Evolutionary conservation across 2,113 vertebrate genomes (phyloP), one percentile per base, ranked within the genome.

Genomic region (Pseudonaja textilis): DNA sequence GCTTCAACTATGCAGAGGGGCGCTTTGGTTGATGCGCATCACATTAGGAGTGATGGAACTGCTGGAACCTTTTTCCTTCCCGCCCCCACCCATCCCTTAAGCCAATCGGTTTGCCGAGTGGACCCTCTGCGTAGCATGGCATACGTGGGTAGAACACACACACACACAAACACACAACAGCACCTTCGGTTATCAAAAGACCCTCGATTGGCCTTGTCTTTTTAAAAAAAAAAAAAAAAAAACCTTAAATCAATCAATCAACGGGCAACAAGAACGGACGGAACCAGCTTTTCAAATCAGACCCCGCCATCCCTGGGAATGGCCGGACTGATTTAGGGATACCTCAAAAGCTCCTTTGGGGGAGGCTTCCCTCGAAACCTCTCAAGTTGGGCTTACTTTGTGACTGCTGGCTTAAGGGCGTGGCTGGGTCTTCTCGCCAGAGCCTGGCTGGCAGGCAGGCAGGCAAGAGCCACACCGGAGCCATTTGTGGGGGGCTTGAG

Each of bases 61-160:
- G 22, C 23, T 6, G 85, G 45, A 50, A 50, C 0, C 52, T 26
- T 22, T 89, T 47, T 25, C 47, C 11, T 88, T 42, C 25, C 29
- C 23, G n/a, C n/a, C n/a, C n/a, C n/a, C n/a, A n/a, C 85, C 74
- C 20, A 34, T 0, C 1, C 29, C 7, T 0, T 45, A 85, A 5
- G 61, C 91, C 6, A 87, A 64, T 52, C 18, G 4, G 34, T 55
- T 42, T 55, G 39, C 25, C 29, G 5, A 22, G 34, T 45, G 50
- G 92, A 93, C 95, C 95, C 95, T 97, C 97, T 97, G 98, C 97
- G 96, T 93, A 97, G 97, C 97, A 96, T 97, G 95, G 91, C 45
- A 52, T 22, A 91, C 90, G 94, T 96, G 97, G 96, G 96, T 95
- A 94, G 97, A 98, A 98, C 97, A 98, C 98, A 98, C 97, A 97